Evolutionary conservation across 2,888 invertebrate species (phyloP).

Genomic region (Sclerodermus sp.): DNA sequence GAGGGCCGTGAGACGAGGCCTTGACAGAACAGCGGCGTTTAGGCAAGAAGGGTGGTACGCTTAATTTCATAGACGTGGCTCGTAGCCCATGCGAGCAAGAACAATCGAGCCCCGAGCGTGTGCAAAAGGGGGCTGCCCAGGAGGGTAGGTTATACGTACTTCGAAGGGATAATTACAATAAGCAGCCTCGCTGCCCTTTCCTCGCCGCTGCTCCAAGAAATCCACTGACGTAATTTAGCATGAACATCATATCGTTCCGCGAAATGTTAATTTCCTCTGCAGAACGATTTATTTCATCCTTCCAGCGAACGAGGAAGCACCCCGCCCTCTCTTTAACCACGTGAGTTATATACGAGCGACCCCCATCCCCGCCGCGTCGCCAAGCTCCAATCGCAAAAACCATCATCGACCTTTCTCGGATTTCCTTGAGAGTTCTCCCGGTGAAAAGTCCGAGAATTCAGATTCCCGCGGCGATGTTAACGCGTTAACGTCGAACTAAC

Average conservation of each 20-base stretch:
- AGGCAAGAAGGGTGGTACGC: conserved; percentile 41
- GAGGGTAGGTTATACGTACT: conserved; percentile 33
- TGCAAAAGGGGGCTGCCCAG: conserved; percentile 31
- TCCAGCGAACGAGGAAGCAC: no score
- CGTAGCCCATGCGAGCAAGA: conserved; percentile 43
- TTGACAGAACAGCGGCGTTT: conserved; percentile 35
- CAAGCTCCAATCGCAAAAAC: no score
- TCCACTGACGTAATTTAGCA: conserved; percentile 32
- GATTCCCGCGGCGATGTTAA: not conserved
- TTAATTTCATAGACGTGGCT: conserved; percentile 48
- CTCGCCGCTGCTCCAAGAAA: conserved; percentile 41
- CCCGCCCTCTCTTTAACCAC: no score
- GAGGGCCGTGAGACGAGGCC: conserved; percentile 16
- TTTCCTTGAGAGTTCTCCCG: no score
- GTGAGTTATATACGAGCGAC: no score
- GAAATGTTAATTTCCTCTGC: no score
- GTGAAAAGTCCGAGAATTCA: no score
- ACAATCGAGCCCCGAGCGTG: conserved; percentile 48
- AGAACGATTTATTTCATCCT: no score
- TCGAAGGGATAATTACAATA: conserved; percentile 50
- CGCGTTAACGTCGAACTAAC: conserved; percentile 14
- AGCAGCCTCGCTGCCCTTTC: conserved; percentile 39
- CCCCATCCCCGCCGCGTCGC: no score
- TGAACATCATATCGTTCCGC: not conserved
- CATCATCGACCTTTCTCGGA: no score